phyloP scores from a whole-genome alignment of 2,797 vertebrate genomes.

The Mionectes olivaceus region DNA sequence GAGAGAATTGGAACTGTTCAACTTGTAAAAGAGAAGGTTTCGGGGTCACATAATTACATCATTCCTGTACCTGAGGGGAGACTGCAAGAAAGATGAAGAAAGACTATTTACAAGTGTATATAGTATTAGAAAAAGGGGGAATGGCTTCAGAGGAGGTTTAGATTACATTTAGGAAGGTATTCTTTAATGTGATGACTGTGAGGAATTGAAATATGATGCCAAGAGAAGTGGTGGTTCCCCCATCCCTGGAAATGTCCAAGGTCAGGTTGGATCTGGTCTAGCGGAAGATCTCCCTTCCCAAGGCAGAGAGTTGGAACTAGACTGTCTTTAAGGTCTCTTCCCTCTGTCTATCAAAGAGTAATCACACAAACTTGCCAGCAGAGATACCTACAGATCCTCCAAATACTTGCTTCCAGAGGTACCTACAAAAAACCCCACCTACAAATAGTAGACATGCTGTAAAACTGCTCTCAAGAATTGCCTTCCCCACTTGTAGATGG shows the following conservation, averaged over 20 bases:
- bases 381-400: background rate
- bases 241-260: background rate
- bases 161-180: background rate
- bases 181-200: background rate
- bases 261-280: background rate
- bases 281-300: background rate
- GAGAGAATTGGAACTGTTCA: background rate
- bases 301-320: background rate
- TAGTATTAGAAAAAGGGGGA: background rate
- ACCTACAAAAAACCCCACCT: no score
- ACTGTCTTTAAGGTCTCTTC: no score
- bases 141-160: background rate
- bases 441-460: background rate
- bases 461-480: background rate
- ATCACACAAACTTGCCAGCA: background rate
- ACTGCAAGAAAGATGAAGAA: background rate
- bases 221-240: background rate
- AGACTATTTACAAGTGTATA: background rate
- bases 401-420: no score
- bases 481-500: rapidly evolving
- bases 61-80: background rate
- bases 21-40: background rate
- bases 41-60: background rate
- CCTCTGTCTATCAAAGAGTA: background rate
- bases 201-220: background rate